Conservation (phyloP, 2,888 invertebrate genomes). For the Sclerodermus sp. region DNA sequence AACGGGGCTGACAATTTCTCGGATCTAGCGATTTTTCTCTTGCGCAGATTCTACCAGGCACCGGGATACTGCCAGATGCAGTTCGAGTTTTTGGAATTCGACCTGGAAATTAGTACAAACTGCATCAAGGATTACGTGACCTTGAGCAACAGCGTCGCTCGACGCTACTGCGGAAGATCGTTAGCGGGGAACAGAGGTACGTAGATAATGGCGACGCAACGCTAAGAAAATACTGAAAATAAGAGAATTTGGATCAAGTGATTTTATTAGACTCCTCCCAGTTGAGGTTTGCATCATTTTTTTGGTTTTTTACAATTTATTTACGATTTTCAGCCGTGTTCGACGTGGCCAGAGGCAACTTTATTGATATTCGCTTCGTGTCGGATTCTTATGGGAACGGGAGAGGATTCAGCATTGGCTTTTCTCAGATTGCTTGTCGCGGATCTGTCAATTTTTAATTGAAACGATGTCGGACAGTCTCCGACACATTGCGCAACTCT, state of each 20-base stretch:
- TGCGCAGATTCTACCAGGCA: constrained; percentile 52
- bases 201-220: too few species aligned
- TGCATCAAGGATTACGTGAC: constrained; percentile 58
- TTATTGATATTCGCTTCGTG: constrained; percentile 53
- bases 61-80: constrained; percentile 55
- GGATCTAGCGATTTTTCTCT: too few species aligned
- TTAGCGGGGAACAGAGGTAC: constrained; percentile 42
- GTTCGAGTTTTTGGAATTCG: constrained; percentile 56
- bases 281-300: neutral
- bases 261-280: neutral
- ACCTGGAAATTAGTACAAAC: constrained; percentile 53
- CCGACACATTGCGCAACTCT: too few species aligned
- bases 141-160: constrained; percentile 43
- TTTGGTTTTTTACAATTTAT: constrained; percentile 6
- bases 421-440: constrained; percentile 43
- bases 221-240: neutral
- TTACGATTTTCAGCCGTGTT: constrained; percentile 44
- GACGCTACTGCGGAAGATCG: constrained; percentile 56
- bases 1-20: too few species aligned
- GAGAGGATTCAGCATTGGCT: constrained; percentile 57
- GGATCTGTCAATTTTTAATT: neutral
- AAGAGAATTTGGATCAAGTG: neutral
- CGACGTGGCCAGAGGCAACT: constrained; percentile 41
- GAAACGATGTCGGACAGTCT: neutral
- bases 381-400: constrained; percentile 52